Percentiles rank a stretch among this genome's conserved stretches.
Evolutionary conservation across 2,113 vertebrate genomes (phyloP).

Genomic region (Microcebus murinus): DNA sequence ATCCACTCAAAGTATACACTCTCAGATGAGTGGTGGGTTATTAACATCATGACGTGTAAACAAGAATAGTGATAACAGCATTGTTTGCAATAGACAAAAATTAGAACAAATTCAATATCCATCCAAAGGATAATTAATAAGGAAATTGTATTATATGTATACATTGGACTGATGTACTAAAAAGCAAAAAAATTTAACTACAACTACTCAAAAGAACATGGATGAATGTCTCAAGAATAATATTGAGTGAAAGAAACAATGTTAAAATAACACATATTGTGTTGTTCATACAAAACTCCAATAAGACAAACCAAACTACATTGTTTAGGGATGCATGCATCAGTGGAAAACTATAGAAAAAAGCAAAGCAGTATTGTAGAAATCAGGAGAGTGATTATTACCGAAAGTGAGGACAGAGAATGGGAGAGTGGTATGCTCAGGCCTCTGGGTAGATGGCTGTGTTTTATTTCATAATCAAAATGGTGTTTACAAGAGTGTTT

Average conservation of each 20-base stretch:
- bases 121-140: not conserved
- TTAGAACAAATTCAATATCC: not conserved
- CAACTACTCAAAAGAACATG: not conserved
- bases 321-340: not conserved
- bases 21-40: not conserved
- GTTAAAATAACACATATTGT: not conserved
- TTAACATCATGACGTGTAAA: not conserved
- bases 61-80: not conserved
- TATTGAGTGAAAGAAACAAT: conserved; percentile 14
- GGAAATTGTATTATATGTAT: not conserved
- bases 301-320: not conserved
- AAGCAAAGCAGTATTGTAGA: not conserved
- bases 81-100: not conserved
- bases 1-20: not conserved
- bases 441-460: not conserved
- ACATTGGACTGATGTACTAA: not conserved
- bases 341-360: not conserved
- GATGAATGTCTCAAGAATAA: not conserved
- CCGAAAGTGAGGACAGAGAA: not conserved
- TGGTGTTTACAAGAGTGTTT: not conserved
- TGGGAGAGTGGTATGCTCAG: not conserved
- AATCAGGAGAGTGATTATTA: not conserved
- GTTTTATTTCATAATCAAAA: not conserved
- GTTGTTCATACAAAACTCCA: not conserved
- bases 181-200: not conserved